Conservation (phyloP, 2,797 vertebrate genomes). For the Gephyroberyx darwinii region DNA sequence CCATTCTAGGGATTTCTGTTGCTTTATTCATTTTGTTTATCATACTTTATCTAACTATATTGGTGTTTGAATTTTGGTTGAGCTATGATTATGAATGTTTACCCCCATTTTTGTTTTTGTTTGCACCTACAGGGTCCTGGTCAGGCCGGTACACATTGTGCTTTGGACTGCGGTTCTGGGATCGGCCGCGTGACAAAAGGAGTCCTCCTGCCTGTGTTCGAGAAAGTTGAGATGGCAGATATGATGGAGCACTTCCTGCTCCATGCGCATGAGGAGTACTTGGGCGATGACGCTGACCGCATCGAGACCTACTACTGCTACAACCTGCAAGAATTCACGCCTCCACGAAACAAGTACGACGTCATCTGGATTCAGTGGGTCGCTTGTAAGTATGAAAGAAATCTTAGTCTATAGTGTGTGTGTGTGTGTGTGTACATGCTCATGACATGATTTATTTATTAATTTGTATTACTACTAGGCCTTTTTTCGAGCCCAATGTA, state of each 20-base stretch:
- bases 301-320: constrained; percentile 92
- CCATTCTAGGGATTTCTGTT: neutral
- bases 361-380: constrained; percentile 99
- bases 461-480: no score
- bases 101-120: neutral
- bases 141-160: constrained; percentile 86
- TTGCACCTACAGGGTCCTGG: constrained; percentile 84
- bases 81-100: neutral
- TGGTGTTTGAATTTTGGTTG: neutral
- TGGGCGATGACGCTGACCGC: constrained; percentile 84
- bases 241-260: constrained; percentile 95
- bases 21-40: neutral
- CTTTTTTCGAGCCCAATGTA: no score
- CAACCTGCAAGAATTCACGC: constrained; percentile 91
- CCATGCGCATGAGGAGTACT: constrained; percentile 90
- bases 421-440: neutral
- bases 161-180: constrained; percentile 92
- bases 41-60: neutral
- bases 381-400: constrained; percentile 84
- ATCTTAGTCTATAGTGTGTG: neutral
- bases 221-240: constrained; percentile 91
- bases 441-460: neutral
- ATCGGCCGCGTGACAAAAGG: constrained; percentile 93
- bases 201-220: constrained; percentile 91
- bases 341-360: constrained; percentile 86